Evolutionary conservation across 2,797 vertebrate species (phyloP).

Genomic region (Champsocephalus gunnari): DNA sequence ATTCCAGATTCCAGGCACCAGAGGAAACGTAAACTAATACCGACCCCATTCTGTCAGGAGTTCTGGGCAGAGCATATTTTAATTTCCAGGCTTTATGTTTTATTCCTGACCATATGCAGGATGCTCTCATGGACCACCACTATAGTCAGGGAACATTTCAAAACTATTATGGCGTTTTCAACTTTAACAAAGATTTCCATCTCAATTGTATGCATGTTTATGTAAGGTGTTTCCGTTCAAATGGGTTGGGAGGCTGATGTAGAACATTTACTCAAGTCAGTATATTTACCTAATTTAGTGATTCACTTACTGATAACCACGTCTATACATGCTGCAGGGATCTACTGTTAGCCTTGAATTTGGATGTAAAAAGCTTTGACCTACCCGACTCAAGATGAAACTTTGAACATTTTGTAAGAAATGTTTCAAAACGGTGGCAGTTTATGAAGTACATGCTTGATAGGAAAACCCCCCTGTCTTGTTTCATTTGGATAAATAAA

Average conservation of each 20-base stretch:
- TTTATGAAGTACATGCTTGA: slow-evolving; percentile 32
- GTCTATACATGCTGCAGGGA: not conserved
- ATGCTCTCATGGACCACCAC: not conserved
- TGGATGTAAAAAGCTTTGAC: not conserved
- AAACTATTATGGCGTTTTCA: not conserved
- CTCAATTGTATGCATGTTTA: not conserved
- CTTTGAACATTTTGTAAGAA: not conserved
- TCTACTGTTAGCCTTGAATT: not conserved
- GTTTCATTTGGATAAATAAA: slow-evolving; percentile 51
- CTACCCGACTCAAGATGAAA: not conserved
- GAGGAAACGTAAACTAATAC: slow-evolving; percentile 15
- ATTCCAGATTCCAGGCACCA: not conserved
- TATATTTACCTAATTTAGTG: not conserved
- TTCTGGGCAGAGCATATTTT: not conserved
- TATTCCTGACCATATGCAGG: not conserved
- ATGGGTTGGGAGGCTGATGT: not conserved
- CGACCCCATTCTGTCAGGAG: slow-evolving; percentile 22
- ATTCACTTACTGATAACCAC: not conserved
- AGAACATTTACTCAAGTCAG: not conserved
- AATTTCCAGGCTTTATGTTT: slow-evolving; percentile 4
- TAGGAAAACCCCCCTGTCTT: slow-evolving; percentile 11
- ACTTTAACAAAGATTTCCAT: slow-evolving; percentile 3
- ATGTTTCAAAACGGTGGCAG: not conserved
- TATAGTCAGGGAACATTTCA: not conserved
- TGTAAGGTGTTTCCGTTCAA: not conserved